Percentiles rank a stretch among this genome's conserved stretches.
Conservation (phyloP, 2,113 vertebrate genomes). For the Choloepus hoffmanni region DNA sequence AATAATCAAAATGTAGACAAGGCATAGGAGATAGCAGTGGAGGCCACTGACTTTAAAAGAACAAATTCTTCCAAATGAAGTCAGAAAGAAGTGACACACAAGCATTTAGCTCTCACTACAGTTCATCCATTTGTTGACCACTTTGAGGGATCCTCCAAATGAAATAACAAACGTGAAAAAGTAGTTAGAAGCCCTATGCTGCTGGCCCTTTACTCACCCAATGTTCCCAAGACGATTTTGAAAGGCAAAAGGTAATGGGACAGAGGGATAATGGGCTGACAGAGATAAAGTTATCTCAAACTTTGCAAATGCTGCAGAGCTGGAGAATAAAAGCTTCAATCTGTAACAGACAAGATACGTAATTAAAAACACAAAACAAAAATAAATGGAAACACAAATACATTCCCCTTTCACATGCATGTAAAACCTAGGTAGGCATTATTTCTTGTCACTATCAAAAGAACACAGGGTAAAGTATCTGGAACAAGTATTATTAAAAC, state of each 20-base stretch:
- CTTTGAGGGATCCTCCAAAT: not conserved
- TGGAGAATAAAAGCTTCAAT: conserved; percentile 87
- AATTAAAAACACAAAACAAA: conserved; percentile 68
- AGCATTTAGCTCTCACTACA: not conserved
- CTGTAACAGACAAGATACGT: conserved; percentile 80
- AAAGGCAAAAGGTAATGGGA: conserved; percentile 82
- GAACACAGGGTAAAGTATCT: conserved; percentile 34
- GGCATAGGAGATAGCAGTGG: conserved; percentile 18
- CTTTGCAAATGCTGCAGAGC: conserved; percentile 84
- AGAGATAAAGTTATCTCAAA: conserved; percentile 86
- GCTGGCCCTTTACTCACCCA: conserved; percentile 82
- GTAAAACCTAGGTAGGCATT: conserved; percentile 33
- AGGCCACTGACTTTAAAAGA: conserved; percentile 42
- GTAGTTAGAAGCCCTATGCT: not conserved
- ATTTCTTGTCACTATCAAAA: conserved; percentile 62
- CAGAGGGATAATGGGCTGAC: conserved; percentile 83
- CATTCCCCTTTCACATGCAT: conserved; percentile 15
- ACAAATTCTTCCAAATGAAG: conserved; percentile 55
- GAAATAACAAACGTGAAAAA: not conserved
- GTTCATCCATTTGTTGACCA: conserved; percentile 31
- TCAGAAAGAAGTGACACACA: not conserved
- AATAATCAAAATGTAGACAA: conserved; percentile 27
- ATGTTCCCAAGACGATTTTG: conserved; percentile 82
- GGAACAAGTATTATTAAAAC: conserved; percentile 8
- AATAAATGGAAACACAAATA: conserved; percentile 37